Evolutionary conservation across 2,888 invertebrate genomes (phyloP).

Genomic region (Odontothrips loti): DNA sequence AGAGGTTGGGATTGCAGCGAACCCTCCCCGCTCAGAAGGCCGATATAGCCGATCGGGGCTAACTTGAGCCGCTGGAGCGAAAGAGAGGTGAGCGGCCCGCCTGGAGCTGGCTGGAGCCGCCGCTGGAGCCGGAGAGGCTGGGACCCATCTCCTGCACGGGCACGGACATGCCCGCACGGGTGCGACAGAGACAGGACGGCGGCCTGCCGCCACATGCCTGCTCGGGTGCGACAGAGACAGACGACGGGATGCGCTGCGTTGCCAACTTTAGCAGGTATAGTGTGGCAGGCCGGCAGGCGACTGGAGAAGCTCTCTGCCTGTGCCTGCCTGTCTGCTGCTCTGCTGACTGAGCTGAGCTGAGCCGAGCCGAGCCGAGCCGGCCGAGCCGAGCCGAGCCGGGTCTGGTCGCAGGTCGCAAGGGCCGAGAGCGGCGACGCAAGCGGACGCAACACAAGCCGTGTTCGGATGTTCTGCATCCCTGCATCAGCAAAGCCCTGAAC

Average conservation of each 20-base stretch:
- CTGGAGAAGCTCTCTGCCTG: not conserved
- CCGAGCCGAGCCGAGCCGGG: not conserved
- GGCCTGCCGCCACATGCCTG: no score
- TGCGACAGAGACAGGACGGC: not conserved
- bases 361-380: not conserved
- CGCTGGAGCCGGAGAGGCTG: not conserved
- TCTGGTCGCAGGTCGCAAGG: not conserved
- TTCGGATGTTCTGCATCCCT: no score
- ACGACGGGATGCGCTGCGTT: not conserved
- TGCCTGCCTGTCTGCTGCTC: not conserved
- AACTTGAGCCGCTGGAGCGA: not conserved
- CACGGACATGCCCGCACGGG: no score
- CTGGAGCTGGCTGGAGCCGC: not conserved
- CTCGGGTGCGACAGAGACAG: not conserved
- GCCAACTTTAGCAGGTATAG: conserved; percentile 2
- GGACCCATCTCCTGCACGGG: no score
- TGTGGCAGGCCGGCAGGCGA: not conserved
- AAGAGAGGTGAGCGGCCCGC: not conserved
- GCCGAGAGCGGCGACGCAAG: no score
- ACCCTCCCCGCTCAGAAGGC: no score
- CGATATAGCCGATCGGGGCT: no score
- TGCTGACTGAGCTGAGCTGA: not conserved
- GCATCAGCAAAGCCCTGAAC: no score
- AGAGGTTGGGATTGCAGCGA: not conserved
- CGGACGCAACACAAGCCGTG: no score